A percentile compares a stretch with the other conserved stretches of the same genome.
Conservation (phyloP, 1,140 invertebrate genomes). For the Drosophila neocordata region DNA sequence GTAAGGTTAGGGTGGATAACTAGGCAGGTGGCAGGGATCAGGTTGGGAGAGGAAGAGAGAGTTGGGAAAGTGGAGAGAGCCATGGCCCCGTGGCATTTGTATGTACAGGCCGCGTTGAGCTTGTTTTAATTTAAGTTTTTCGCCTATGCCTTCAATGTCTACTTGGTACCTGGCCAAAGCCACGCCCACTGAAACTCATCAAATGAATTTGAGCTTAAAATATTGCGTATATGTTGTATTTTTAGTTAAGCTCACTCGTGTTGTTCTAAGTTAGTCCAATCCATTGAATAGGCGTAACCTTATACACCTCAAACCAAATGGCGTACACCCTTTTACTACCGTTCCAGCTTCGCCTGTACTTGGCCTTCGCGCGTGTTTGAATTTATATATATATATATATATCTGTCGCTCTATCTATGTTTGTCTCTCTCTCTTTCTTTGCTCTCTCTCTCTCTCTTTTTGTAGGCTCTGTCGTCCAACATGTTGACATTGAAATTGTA, state of each 20-base stretch:
- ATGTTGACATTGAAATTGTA: conserved; percentile 78
- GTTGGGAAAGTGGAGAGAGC: not conserved
- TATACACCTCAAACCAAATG: not conserved
- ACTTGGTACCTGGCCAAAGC: not conserved
- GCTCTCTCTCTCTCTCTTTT: not conserved
- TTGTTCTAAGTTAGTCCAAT: not conserved
- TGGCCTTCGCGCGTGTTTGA: conserved; percentile 53
- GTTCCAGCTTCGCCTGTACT: conserved; percentile 2
- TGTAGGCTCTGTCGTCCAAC: conserved; percentile 12
- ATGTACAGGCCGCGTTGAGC: conserved; percentile 45
- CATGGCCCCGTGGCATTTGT: conserved; percentile 35
- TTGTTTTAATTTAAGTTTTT: conserved; percentile 63
- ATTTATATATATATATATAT: not conserved
- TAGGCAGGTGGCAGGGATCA: not conserved
- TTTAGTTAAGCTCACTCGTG: conserved; percentile 40
- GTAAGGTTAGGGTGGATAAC: too few species aligned
- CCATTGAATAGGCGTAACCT: not conserved
- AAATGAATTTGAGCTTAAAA: conserved; percentile 16
- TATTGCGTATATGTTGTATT: conserved; percentile 39
- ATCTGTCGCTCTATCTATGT: not conserved
- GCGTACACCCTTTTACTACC: not conserved
- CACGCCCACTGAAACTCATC: conserved; percentile 12
- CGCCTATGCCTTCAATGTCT: conserved; percentile 2
- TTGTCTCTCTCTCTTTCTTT: not conserved
- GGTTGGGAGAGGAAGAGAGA: not conserved